Conservation (phyloP, 37 sponge, comb jelly and placozoan genomes). For the Mnemiopsis leidyi region DNA sequence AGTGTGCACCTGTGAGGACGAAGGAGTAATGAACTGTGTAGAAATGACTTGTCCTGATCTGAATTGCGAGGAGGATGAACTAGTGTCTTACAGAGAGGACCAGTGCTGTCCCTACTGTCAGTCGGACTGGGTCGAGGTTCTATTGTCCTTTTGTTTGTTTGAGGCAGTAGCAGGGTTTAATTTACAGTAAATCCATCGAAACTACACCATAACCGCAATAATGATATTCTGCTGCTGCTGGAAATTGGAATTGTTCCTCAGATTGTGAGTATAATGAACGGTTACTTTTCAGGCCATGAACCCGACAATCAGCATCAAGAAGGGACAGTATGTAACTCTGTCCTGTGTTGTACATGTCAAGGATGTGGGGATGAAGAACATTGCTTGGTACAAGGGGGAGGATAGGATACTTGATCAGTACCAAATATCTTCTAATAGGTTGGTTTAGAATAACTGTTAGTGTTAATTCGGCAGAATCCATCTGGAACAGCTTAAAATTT, state of each 20-base stretch:
- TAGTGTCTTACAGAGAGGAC: constrained; percentile 1
- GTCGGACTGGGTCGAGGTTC: neutral
- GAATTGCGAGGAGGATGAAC: neutral
- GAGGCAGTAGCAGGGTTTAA: too few relatives aligned
- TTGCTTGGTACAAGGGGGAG: neutral
- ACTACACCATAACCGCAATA: too few relatives aligned
- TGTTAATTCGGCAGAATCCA: neutral
- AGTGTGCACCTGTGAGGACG: neutral
- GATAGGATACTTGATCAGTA: neutral
- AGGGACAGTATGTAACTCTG: neutral
- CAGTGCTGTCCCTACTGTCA: constrained; percentile 25
- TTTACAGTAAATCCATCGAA: too few relatives aligned
- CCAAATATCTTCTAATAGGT: neutral
- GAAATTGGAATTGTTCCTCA: too few relatives aligned
- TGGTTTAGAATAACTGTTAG: neutral
- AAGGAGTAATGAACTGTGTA: neutral
- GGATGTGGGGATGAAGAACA: constrained; percentile 17
- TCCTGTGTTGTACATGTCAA: neutral
- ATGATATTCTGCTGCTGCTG: too few relatives aligned
- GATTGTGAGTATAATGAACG: too few relatives aligned
- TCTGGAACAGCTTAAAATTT: neutral
- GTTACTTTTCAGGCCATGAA: constrained; percentile 6
- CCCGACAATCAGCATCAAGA: neutral
- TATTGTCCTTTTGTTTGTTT: neutral
- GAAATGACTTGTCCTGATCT: neutral